Base-by-base conservation (phyloP, 2,113 vertebrate genomes). In the Halcyon senegalensis region DNA sequence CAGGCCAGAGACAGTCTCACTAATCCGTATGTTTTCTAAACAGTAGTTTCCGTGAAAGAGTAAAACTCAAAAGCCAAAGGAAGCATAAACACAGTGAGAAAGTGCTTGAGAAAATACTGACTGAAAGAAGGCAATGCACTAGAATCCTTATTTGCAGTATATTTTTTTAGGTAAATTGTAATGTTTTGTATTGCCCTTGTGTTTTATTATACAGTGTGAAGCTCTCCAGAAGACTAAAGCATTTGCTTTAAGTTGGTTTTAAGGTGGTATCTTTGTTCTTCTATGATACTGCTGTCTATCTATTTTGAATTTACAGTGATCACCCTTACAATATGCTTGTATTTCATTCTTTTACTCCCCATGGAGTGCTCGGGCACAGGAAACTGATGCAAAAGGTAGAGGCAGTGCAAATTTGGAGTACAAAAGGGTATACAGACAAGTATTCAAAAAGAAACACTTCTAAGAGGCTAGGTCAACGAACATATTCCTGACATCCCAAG, bases 111-210 rank as follows among this genome's bases (percentile, higher is more conserved):
- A n/a, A 72, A 80, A 76, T 27, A 62, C 24, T 21, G 9, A 56
- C 9, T 35, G 25, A 82, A 77, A 77, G 5, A 18, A 14, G 11
- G 19, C 28, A 76, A 25, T 12, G 5, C 8, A 44, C 17, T 31
- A 74, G 5, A 73, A 44, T 16, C 64, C 51, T 20, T 68, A 27
- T 35, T 53, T 84, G 83, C 35, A 62, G 8, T 46, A 10, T 46
- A 13, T 20, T 4, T 50, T 87, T 60, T 78, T 39, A 55, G 10
- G 23, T 27, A 50, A 72, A 67, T 16, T 0, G 0, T 20, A 62
- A 62, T 27, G 10, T 9, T 67, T 78, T 62, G 46, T 73, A 53
- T 78, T 74, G 35, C 20, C 24, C 14, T 63, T 21, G 18, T 63
- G 69, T 63, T 66, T 41, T 23, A 69, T 63, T 7, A 46, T n/a